Evolutionary conservation across 2,797 vertebrate genomes (phyloP), one percentile per base, ranked within the genome.

Genomic region (Loris lydekkerianus): DNA sequence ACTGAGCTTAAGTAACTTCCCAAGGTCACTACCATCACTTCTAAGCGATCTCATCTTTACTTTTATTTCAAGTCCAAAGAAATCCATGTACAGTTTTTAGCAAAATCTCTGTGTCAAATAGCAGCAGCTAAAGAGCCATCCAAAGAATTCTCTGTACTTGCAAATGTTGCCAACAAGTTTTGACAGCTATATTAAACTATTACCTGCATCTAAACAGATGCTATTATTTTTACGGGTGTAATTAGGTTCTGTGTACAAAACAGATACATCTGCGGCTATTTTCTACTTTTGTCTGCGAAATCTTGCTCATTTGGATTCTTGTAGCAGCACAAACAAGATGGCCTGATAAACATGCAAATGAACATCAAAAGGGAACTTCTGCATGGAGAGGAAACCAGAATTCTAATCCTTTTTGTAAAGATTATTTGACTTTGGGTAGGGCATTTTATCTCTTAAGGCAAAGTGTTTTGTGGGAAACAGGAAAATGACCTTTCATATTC

Each of bases 151-250:
- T 76, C 93, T 78, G 23, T 31, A 14, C 46, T 56, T 72, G 81
- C 94, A 96, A 97, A 60, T 81, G 86, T 94, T 85, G 27, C 94
- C 95, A 97, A 86, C 60, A 96, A 58, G 34, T 85, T 94, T 96
- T 97, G 96, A 87, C 91, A 97, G 25, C 0, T 34, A 21, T 31
- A n/a, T 96, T 91, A 97, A 97, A 94, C 73, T 63, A 23, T 89
- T 97, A 88, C 88, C 96, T 95, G 40, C 31, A 80, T 80, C 93
- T 91, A 91, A 98, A 88, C 72, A 97, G 86, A 81, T 86, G 76
- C 18, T 49, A 87, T 97, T 97, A 94, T 97, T 98, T 98, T 96
- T 97, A 93, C n/a, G 65, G 61, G 49, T 91, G 81, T 91, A 97
- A 97, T 98, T 98, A 93, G n/a, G 7, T 49, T 92, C 37, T 96